These are phyloP conservation scores for Megathymus violae DNA, from an alignment of 1,140 invertebrate species.

Conservation along the genomic window DNA sequence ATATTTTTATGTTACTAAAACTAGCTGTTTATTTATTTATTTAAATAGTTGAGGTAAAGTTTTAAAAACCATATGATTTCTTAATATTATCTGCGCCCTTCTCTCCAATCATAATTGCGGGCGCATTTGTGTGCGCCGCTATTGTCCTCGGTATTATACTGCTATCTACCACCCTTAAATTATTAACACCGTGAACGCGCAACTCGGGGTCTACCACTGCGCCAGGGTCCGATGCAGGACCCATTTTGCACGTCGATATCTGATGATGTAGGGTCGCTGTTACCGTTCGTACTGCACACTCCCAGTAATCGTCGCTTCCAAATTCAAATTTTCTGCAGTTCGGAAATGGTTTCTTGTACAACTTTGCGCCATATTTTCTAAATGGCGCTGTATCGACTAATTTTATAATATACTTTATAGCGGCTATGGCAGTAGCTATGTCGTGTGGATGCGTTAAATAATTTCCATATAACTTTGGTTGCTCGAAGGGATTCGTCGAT, in stretches of 20 bases:
- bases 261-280: conserved; percentile 88
- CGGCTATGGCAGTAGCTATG: conserved; percentile 87
- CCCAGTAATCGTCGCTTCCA: conserved; percentile 88
- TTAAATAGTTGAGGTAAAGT: conserved; percentile 19
- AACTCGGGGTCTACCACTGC: conserved; percentile 91
- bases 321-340: conserved; percentile 84
- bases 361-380: conserved; percentile 83
- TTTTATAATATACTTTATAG: conserved; percentile 86
- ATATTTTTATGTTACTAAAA: too few relatives aligned
- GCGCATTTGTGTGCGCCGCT: conserved; percentile 89
- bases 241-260: conserved; percentile 91
- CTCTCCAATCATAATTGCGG: conserved; percentile 93
- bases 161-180: conserved; percentile 89
- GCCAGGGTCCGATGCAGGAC: conserved; percentile 85
- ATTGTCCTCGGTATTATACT: conserved; percentile 90
- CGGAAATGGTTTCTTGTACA: conserved; percentile 85
- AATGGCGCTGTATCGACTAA: conserved; percentile 86
- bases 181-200: conserved; percentile 87
- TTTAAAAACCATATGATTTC: conserved; percentile 77
- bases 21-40: neutral
- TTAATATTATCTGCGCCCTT: conserved; percentile 93
- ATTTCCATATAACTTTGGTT: conserved; percentile 90
- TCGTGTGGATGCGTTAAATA: conserved; percentile 88
- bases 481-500: conserved; percentile 88
- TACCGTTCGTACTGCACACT: conserved; percentile 87